These are phyloP conservation scores for Oncorhynchus gorbuscha DNA, from an alignment of 2,113 vertebrate genomes.

Conservation along the genomic window DNA sequence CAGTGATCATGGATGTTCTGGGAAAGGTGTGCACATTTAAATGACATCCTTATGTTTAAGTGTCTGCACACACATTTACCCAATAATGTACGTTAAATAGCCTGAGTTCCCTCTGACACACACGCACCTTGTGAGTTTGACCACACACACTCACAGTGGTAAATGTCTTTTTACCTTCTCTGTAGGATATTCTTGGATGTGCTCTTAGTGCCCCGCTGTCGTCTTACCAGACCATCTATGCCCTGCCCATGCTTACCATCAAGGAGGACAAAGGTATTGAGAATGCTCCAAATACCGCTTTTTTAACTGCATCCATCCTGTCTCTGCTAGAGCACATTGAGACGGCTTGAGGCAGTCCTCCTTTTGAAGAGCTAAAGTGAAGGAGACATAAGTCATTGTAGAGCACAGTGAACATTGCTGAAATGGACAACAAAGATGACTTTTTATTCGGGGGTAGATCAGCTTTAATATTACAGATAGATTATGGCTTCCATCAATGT, in stretches of 20 bases:
- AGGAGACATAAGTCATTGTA: too few relatives aligned
- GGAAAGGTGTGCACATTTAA: conserved; percentile 81
- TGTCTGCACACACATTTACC: not conserved
- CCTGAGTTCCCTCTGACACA: not conserved
- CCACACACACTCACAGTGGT: not conserved
- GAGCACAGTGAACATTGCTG: too few relatives aligned
- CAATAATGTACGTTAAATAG: not conserved
- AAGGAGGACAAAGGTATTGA: conserved; percentile 96
- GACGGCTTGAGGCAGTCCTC: too few relatives aligned
- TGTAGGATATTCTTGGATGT: conserved; percentile 88
- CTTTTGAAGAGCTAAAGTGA: too few relatives aligned
- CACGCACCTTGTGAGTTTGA: not conserved
- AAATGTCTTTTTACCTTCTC: not conserved
- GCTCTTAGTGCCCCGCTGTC: conserved; percentile 86
- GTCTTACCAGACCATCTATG: conserved; percentile 84
- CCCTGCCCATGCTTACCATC: conserved; percentile 96
- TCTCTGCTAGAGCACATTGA: not conserved
- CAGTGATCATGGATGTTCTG: conserved; percentile 88
- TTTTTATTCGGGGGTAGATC: too few relatives aligned
- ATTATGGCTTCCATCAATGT: too few relatives aligned
- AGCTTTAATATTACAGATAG: too few relatives aligned
- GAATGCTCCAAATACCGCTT: not conserved
- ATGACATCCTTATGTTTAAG: too few relatives aligned
- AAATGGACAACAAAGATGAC: too few relatives aligned
- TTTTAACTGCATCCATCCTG: not conserved